Evolutionary conservation across 1,140 invertebrate species (phyloP).

Genomic region (Calliopsis andreniformis): DNA sequence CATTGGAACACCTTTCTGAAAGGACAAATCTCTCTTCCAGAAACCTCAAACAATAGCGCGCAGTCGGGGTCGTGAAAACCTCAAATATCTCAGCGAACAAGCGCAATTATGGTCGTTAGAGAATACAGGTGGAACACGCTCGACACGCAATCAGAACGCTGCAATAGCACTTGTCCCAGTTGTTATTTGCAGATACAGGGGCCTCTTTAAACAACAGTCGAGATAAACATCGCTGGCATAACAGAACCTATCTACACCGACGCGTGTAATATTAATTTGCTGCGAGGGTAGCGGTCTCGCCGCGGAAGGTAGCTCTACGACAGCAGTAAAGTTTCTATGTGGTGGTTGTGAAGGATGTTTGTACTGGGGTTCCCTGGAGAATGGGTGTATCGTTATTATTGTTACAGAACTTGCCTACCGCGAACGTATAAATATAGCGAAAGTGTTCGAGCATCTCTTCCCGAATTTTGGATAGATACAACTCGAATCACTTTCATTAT

Average conservation of each 20-base stretch:
- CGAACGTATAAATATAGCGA: neutral
- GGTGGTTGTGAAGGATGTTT: neutral
- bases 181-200: neutral
- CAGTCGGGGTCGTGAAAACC: neutral
- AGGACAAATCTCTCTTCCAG: no score
- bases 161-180: neutral
- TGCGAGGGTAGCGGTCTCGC: neutral
- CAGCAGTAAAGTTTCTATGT: no score
- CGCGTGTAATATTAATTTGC: constrained; percentile 9
- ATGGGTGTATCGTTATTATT: neutral
- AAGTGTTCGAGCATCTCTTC: no score
- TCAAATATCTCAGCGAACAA: neutral
- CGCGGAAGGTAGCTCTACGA: neutral
- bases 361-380: neutral
- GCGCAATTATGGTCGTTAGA: neutral
- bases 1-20: no score
- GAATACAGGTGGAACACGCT: neutral
- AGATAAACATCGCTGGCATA: constrained; percentile 13
- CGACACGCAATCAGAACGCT: neutral
- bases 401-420: neutral
- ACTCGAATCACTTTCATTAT: no score
- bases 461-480: no score
- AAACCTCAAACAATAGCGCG: no score
- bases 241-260: constrained; percentile 2
- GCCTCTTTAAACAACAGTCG: neutral